Base-by-base conservation (phyloP, 2,888 invertebrate species). In the Spodoptera picta region DNA sequence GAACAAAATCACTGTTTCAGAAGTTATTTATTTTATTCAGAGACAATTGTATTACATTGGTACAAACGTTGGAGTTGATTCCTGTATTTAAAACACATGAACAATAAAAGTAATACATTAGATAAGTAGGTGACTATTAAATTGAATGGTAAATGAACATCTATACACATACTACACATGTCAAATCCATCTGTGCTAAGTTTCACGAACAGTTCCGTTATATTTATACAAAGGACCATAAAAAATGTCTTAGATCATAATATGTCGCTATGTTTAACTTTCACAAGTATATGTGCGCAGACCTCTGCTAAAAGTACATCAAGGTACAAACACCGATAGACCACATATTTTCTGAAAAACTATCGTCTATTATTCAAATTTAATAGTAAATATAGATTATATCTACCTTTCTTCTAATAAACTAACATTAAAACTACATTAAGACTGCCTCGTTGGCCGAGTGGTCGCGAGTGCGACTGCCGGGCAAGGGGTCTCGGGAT, bases 131-230 rank as follows among this genome's bases (percentile, higher is more conserved):
- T 53, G 56, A 68, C 59, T 55, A 67, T 63, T 69, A 69, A 69
- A 75, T 75, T 66, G 70, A 80, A n/a, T 73, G 70, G 68, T 57
- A 83, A 83, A 83, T 75, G 59, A 81, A 76, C 59, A 66, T 62
- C 55, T 76, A 75, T 80, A 83, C 77, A 83, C 77, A 80, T 69
- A 73, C 87, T 90, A 90, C 84, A 67, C 68, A 81, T 86, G 55
- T 90, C 90, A 91, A 91, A 90, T 91, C 91, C 90, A 66, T 90
- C 84, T 83, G 91, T 91, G 91, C 91, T 81, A 81, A 79, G 68
- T 81, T 81, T 76, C 55, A 69, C 68, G 67, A 77, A 75, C 44
- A 70, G 65, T 55, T 68, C 63, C 60, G 52, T 67, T 55, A 73
- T 64, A 72, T 67, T 64, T 68, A 59, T 80, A 75, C 62, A 77